Evolutionary conservation across 2,797 vertebrate species (phyloP), one percentile per base, ranked within the genome.

Genomic region (Rhinatrema bivittatum): DNA sequence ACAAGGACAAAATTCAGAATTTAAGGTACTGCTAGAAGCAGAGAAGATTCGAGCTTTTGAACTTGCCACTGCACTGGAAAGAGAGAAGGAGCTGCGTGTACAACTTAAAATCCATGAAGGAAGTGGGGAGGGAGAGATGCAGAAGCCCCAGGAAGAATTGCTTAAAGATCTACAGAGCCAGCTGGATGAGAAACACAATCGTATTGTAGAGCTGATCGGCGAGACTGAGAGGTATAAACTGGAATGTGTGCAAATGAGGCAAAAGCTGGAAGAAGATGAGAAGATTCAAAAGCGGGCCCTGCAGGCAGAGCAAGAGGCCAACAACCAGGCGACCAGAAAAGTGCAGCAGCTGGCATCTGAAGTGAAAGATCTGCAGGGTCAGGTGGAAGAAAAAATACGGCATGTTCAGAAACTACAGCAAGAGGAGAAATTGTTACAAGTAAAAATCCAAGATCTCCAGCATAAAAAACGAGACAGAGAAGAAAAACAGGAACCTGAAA

Each of bases 1-100:
- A 56, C 79, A 48, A 39, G 62, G 53, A 29, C 81, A 79, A 30
- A 76, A 60, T 53, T 76, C 88, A 21, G 81, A 87, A 44, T 78
- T 90, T 45, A 79, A 91, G 54, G 86, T 94, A 19, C 90, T 91
- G 50, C 82, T 98, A 53, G 92, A 94, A 4, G 85, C 89, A 0
- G 90, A 93, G 67, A 85, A 62, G 52, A 78, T 84, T 31, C 84
- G 76, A 23, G 65, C 81, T 39, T 69, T 36, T 2, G 96, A 98
- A 70, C 72, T 97, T 70, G 83, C 69, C 37, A 55, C 68, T 2
- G 81, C 85, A 2, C 69, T 97, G 12, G 86, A 80, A 36, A 79
- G 78, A 42, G 88, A 91, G 46, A 85, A 79, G 48, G 83, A 89
- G 11, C 56, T 90, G 1, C 78, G 69, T 20, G 50, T 74, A 16